Evolutionary conservation across 2,888 invertebrate species (phyloP), one percentile per base, ranked within the genome.

Genomic region (Diachrysia chrysitis): DNA sequence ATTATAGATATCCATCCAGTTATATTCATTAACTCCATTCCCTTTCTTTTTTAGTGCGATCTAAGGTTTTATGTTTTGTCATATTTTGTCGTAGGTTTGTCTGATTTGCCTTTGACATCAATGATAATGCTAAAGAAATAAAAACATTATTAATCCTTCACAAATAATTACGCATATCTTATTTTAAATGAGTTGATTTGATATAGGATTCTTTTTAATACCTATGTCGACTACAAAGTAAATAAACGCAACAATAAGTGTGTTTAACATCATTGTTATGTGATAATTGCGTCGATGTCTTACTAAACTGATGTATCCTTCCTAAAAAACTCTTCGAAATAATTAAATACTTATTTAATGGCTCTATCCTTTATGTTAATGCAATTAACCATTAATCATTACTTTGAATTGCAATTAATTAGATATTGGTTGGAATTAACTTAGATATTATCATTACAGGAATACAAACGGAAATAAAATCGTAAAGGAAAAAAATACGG

Each of bases 391-490:
- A 51, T 12, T 10, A 51, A 51, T 51, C 19, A 12, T 10, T 21
- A 21, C 21, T 21, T 42, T n/a, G n/a, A 0, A 6, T 1, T 32
- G 42, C n/a, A 42, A 42, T 42, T 51, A 51, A 2, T 51, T 51
- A 21, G 10, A 19, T 19, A 51, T 21, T 51, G 21, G 21, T 53
- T 0, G 35, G 58, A 51, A 57, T 62, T 21, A 46, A 23, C 29
- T 48, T 53, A 4, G 35, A 58, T 58, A 61, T 57, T 73, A 14
- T 12, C 17, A 2, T 48, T 46, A 61, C 10, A 64, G 21, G 35
- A 61, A 19, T 35, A 37, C 0, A 1, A 53, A n/a, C 58, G 76
- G 71, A 76, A 75, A 65, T 48, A 14, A 25, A 58, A 57, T 17
- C 56, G 14, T 42, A 48, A 16, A 9, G 5, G 32, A 51, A 58